These are phyloP conservation scores for Littorina saxatilis DNA, from an alignment of 1,140 invertebrate genomes.

Conservation along the genomic window DNA sequence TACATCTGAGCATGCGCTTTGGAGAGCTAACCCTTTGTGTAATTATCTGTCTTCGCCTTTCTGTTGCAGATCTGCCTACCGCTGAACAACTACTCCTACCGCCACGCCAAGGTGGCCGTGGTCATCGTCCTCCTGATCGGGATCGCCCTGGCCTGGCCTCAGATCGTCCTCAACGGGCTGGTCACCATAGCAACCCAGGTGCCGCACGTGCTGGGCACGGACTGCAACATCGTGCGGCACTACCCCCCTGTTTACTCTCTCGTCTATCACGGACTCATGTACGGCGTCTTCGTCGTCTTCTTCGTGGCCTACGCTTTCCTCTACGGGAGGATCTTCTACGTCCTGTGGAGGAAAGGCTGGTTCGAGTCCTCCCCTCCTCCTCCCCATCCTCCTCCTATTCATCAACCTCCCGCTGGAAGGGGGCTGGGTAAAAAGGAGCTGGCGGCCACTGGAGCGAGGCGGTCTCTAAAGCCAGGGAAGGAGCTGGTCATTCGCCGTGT, in stretches of 20 bases:
- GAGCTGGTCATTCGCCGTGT: too few species aligned
- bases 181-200: constrained; percentile 33
- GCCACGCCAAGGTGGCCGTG: neutral
- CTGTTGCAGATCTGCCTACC: constrained; percentile 19
- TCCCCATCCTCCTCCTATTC: neutral
- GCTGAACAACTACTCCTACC: constrained; percentile 1
- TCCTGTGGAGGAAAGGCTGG: constrained; percentile 26
- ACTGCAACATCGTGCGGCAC: constrained; percentile 14
- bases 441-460: too few species aligned
- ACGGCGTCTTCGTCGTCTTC: constrained; percentile 9
- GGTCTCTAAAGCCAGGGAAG: too few species aligned
- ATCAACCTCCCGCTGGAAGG: too few species aligned
- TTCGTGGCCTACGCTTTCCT: neutral
- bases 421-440: too few species aligned
- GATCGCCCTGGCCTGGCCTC: constrained; percentile 7
- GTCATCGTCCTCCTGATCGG: neutral
- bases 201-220: constrained; percentile 15
- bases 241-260: constrained; percentile 14
- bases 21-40: too few species aligned
- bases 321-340: constrained; percentile 31
- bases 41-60: too few species aligned
- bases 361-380: constrained; percentile 2
- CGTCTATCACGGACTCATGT: neutral
- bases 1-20: too few species aligned
- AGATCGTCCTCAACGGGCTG: constrained; percentile 14